Conservation (phyloP, 2,113 vertebrate genomes). For the Sylvia atricapilla region DNA sequence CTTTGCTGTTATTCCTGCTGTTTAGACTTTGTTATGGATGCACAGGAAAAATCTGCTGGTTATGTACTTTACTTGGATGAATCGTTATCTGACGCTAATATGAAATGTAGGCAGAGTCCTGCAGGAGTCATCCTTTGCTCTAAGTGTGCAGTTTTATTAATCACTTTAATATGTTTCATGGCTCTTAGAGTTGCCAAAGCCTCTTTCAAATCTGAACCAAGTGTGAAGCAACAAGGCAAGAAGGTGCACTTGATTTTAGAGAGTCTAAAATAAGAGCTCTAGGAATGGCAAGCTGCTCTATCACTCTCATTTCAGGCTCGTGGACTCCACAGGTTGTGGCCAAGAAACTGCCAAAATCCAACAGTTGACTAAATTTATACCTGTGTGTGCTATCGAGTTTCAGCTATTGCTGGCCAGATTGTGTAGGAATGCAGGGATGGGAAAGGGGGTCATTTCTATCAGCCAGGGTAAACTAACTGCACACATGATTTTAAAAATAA, state of each 20-base stretch:
- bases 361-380: not conserved
- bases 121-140: not conserved
- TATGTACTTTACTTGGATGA: not conserved
- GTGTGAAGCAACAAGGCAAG: not conserved
- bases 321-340: not conserved
- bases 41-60: not conserved
- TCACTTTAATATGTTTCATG: not conserved
- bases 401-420: not conserved
- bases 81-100: not conserved
- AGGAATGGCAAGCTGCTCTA: not conserved
- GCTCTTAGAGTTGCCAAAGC: not conserved
- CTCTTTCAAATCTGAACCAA: not conserved
- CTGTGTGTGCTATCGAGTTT: not conserved
- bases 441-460: not conserved
- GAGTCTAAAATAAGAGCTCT: not conserved
- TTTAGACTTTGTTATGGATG: not conserved
- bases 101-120: not conserved
- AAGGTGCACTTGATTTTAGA: not conserved
- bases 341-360: slow-evolving; percentile 2
- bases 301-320: not conserved
- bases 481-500: not conserved
- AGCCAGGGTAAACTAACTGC: not conserved
- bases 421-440: not conserved
- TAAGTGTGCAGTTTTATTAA: not conserved
- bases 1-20: not conserved